Evolutionary conservation across 1,140 invertebrate genomes (phyloP).

Genomic region (Colletes latitarsis): DNA sequence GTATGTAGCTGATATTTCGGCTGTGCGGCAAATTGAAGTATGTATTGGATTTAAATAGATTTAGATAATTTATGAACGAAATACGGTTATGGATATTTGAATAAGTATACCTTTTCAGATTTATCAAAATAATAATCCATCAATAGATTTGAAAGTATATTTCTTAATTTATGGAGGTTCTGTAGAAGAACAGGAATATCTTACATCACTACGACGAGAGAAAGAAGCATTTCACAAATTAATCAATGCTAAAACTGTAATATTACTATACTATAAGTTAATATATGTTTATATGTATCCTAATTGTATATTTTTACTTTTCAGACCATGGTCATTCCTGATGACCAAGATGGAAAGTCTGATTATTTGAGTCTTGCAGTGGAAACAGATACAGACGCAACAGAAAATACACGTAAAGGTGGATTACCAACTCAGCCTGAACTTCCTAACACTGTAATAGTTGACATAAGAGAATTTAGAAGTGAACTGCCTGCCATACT

Average conservation of each 20-base stretch:
- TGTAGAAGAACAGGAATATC: slow-evolving; percentile 97
- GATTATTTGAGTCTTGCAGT: slow-evolving; percentile 86
- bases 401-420: slow-evolving; percentile 85
- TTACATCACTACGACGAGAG: slow-evolving; percentile 93
- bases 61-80: slow-evolving; percentile 8
- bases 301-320: slow-evolving; percentile 7
- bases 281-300: neutral
- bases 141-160: slow-evolving; percentile 87
- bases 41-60: slow-evolving; percentile 12
- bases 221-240: slow-evolving; percentile 97
- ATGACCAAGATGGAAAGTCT: slow-evolving; percentile 93
- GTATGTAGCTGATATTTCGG: slow-evolving; percentile 94
- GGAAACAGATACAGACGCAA: slow-evolving; percentile 76
- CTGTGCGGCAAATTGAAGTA: slow-evolving; percentile 94
- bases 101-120: slow-evolving; percentile 81
- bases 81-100: slow-evolving; percentile 11
- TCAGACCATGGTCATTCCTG: slow-evolving; percentile 94
- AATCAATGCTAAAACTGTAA: slow-evolving; percentile 94
- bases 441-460: slow-evolving; percentile 87
- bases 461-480: slow-evolving; percentile 99
- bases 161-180: slow-evolving; percentile 94
- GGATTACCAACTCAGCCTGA: slow-evolving; percentile 73
- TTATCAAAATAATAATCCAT: slow-evolving; percentile 84
- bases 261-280: slow-evolving; percentile 21
- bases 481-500: slow-evolving; percentile 97